Evolutionary conservation across 2,113 vertebrate genomes (phyloP).

Genomic region (Paratilapia polleni): DNA sequence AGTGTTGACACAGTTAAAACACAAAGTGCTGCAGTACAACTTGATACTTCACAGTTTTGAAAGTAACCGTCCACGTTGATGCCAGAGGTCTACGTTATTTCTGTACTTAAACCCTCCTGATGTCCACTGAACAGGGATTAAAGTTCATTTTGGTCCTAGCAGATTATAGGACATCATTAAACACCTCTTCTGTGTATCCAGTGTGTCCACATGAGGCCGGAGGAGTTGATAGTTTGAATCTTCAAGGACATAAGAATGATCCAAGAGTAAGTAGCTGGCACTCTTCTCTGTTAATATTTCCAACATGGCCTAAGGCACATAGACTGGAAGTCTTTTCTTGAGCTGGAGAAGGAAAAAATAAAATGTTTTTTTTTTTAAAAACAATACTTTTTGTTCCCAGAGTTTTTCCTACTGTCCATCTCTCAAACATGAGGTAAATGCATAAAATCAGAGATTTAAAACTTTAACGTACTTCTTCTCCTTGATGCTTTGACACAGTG

Average conservation of each 20-base stretch:
- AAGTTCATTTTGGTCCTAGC: neutral
- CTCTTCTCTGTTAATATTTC: neutral
- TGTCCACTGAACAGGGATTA: neutral
- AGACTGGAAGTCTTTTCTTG: neutral
- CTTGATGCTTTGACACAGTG: neutral
- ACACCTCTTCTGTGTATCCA: rapidly evolving
- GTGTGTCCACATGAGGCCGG: neutral
- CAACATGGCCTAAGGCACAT: neutral
- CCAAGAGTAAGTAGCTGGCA: neutral
- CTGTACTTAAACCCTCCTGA: neutral
- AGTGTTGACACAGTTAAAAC: neutral
- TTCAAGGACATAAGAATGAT: neutral
- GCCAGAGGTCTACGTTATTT: neutral
- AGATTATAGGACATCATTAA: neutral
- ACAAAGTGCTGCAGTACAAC: neutral
- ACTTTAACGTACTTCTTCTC: neutral
- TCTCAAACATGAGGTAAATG: too few species aligned
- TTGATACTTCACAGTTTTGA: neutral
- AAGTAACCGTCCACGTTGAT: neutral
- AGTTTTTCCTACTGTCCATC: too few species aligned
- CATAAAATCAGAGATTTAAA: neutral
- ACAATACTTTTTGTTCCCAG: too few species aligned
- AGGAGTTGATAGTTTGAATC: neutral
- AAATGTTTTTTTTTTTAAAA: neutral
- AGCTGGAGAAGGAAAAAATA: neutral